These are phyloP conservation scores for Notarius quadriscutis DNA, from an alignment of 2,113 vertebrate species.

Conservation along the genomic window DNA sequence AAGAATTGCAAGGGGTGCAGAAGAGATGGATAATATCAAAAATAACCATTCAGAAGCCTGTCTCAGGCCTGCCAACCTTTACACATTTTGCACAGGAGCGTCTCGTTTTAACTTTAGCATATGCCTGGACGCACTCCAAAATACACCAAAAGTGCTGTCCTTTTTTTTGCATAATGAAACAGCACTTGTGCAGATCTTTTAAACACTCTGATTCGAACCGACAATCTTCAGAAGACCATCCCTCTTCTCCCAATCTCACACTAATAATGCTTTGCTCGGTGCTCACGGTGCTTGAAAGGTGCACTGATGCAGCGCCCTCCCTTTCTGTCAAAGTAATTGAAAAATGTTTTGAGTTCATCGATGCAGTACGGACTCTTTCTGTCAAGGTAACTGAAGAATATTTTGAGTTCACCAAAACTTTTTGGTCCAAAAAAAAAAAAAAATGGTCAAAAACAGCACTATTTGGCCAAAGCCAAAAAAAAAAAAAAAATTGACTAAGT, in stretches of 20 bases:
- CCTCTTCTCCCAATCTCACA: background rate
- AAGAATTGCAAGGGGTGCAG: background rate
- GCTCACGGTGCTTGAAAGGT: background rate
- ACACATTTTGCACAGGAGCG: background rate
- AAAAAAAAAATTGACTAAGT: too few relatives aligned
- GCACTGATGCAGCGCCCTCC: background rate
- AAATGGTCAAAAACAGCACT: background rate
- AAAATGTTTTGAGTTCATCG: constrained; percentile 16
- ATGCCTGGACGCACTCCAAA: background rate
- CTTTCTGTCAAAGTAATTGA: background rate
- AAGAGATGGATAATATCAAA: background rate
- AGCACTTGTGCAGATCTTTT: background rate
- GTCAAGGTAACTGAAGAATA: background rate
- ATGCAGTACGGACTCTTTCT: background rate
- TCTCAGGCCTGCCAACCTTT: background rate
- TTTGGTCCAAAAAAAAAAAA: background rate
- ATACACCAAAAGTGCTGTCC: background rate
- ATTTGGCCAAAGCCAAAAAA: background rate
- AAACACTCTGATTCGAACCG: background rate
- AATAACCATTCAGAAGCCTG: background rate
- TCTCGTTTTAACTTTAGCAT: background rate
- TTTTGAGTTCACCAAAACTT: background rate
- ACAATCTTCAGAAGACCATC: background rate
- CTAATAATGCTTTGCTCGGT: background rate
- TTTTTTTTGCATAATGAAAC: background rate